Evolutionary conservation across 1,140 invertebrate species (phyloP).

Genomic region (Maconellicoccus hirsutus): DNA sequence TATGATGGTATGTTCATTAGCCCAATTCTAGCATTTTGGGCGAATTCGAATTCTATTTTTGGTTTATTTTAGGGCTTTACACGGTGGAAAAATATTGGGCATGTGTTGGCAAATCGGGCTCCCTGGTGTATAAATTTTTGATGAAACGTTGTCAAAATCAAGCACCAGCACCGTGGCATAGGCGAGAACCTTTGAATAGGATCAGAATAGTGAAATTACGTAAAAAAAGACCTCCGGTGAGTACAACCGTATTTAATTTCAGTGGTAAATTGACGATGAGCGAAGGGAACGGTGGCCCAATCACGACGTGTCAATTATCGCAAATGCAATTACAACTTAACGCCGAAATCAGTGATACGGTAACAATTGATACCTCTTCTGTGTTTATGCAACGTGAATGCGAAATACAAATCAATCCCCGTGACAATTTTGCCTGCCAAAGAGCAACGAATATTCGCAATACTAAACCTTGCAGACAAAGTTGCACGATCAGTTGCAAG

Average conservation of each 20-base stretch:
- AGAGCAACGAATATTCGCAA: background rate
- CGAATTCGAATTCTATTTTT: background rate
- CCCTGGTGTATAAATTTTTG: conserved; percentile 17
- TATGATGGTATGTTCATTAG: conserved; percentile 59
- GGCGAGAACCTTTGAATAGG: background rate
- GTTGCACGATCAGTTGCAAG: no score
- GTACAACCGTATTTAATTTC: background rate
- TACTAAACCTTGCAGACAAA: no score
- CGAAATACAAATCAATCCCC: background rate
- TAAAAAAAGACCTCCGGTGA: background rate
- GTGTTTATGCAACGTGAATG: background rate
- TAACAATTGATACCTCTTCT: background rate
- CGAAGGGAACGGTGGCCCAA: background rate
- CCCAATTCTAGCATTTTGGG: no score
- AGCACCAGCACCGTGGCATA: background rate
- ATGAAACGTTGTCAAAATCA: background rate
- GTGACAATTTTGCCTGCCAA: background rate
- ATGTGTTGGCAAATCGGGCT: background rate
- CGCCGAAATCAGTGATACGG: background rate
- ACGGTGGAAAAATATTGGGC: conserved; percentile 16
- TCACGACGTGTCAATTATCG: background rate
- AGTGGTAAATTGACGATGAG: background rate
- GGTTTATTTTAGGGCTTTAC: conserved; percentile 11
- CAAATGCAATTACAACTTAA: background rate
- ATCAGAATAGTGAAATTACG: background rate